Evolutionary conservation across 37 sponge, comb jelly and placozoan species (phyloP).

Genomic region (Oopsacas minuta): DNA sequence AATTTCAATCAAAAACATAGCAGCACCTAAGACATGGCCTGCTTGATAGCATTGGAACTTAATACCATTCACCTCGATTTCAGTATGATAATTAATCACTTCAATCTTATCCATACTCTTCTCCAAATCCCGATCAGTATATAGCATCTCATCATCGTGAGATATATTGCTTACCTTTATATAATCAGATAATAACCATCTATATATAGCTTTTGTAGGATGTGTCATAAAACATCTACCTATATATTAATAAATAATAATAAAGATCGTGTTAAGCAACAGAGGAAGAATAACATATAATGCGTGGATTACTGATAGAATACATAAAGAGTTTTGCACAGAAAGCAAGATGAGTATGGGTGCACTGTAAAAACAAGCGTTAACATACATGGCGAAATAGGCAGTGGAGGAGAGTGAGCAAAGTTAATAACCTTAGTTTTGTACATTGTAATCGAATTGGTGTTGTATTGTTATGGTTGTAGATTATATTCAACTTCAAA

Average conservation of each 20-base stretch:
- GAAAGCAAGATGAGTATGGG: no score
- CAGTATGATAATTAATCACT: constrained; percentile 91
- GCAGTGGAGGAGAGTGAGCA: no score
- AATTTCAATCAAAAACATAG: constrained; percentile 98
- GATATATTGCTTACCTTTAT: constrained; percentile 85
- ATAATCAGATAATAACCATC: constrained; percentile 97
- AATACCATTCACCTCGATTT: constrained; percentile 84
- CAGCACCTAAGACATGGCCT: constrained; percentile 95
- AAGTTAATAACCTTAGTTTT: no score
- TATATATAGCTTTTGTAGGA: constrained; percentile 95
- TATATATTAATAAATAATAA: not conserved
- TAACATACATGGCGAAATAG: no score
- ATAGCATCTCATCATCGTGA: constrained; percentile 75
- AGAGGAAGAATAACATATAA: no score
- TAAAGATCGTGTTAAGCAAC: no score
- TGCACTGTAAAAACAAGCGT: no score
- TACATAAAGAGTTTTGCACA: no score
- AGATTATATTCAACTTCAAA: no score
- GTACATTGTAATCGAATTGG: no score
- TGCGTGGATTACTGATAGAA: no score
- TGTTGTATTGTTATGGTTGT: no score
- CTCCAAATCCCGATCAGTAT: constrained; percentile 90
- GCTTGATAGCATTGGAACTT: constrained; percentile 93
- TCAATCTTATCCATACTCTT: constrained; percentile 92
- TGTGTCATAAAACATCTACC: constrained; percentile 93